Base-by-base conservation (phyloP, 2,888 invertebrate species). In the Plebejus melissa region DNA sequence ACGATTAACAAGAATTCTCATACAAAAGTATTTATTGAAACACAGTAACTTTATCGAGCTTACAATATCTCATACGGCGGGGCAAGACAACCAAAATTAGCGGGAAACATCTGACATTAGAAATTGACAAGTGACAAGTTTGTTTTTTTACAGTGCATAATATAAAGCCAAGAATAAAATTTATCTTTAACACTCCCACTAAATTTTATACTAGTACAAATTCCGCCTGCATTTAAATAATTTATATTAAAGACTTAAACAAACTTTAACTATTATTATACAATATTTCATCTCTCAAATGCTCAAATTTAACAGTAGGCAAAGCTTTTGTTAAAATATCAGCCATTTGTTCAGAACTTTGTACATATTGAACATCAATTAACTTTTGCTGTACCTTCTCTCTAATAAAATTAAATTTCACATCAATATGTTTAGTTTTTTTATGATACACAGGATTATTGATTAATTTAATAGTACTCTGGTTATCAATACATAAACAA, bases 361-460 rank as follows among this genome's bases (percentile, higher is more conserved):
- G 13, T 7, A 54, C 50, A 54, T 57, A 57, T 16, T 57, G 57
- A 57, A 57, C n/a, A 57, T n/a, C 2, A 3, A n/a, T 57, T n/a
- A 57, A 57, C 57, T n/a, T 57, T 57, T 57, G 50, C 13, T 54
- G 50, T 54, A 54, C 32, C 32, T 77, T 77, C 46, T 78, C 77
- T 71, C 76, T 78, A n/a, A 78, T 72, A 41, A 78, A 77, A 74
- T 77, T 74, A 74, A 71, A 77, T 54, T 76, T 76, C 5, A 77
- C 71, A 76, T 79, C 76, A 36, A 79, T 76, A 32, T 79, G 76
- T 58, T 79, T 78, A 0, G 76, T 77, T n/a, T 54, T 77, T 60
- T 74, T 78, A 50, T 79, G 79, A 72, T 77, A 77, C 60, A 74
- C 74, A 69, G 77, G 77, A 75, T 78, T 79, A 46, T 77, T 71